phyloP scores from a whole-genome alignment of 2,113 vertebrate genomes.

The Gambusia affinis region DNA sequence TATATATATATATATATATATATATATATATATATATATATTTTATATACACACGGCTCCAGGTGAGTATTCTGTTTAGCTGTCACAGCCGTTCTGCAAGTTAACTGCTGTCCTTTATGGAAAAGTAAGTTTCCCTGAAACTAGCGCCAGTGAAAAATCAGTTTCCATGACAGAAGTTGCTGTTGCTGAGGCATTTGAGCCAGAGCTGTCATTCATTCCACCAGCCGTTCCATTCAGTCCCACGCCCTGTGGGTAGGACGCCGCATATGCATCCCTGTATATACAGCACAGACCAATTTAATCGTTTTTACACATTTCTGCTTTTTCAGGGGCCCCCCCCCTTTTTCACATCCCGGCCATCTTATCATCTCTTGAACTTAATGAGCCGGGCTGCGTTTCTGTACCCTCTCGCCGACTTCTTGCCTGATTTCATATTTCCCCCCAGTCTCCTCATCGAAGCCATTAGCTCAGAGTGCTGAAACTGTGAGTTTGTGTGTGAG shows the following conservation, averaged over 20 bases:
- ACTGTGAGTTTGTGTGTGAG: slow-evolving; percentile 5
- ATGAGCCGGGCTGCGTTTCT: slow-evolving; percentile 50
- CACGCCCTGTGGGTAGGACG: neutral
- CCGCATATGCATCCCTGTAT: neutral
- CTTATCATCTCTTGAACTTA: slow-evolving; percentile 47
- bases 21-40: no score
- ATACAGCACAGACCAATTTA: neutral
- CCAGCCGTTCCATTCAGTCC: neutral
- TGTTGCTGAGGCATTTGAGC: neutral
- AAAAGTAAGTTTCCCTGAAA: slow-evolving; percentile 1
- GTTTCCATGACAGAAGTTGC: neutral
- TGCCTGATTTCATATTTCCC: slow-evolving; percentile 59
- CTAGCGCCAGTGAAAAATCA: neutral
- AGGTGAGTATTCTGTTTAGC: neutral
- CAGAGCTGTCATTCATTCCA: neutral
- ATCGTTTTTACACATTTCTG: neutral
- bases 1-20: no score
- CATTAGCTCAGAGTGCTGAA: slow-evolving; percentile 50
- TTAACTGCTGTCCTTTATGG: neutral
- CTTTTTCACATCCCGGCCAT: slow-evolving; percentile 33
- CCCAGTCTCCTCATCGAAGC: slow-evolving; percentile 50
- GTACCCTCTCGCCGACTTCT: slow-evolving; percentile 34
- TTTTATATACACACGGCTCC: neutral
- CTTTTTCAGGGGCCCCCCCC: slow-evolving; percentile 34
- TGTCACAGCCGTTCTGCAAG: neutral